Evolutionary conservation across 2,113 vertebrate species (phyloP).

Genomic region (Thryonomys swinderianus): DNA sequence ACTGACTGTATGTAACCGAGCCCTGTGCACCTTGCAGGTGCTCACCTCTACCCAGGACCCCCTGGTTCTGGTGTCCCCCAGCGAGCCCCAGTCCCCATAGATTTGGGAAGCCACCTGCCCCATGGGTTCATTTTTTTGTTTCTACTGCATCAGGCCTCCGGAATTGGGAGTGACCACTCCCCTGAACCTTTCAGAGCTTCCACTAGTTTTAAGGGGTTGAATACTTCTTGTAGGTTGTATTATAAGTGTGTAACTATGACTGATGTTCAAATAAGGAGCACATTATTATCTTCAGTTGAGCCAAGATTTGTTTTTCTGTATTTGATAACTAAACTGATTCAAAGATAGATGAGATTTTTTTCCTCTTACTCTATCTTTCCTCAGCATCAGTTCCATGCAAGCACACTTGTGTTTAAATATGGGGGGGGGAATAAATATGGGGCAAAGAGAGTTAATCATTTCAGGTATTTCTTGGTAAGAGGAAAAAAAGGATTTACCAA

Average conservation of each 20-base stretch:
- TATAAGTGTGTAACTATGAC: neutral
- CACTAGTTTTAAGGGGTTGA: neutral
- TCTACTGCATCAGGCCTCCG: neutral
- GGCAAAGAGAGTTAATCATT: neutral
- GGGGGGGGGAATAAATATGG: neutral
- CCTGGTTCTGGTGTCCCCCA: neutral
- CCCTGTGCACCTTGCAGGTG: neutral
- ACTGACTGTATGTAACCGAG: neutral
- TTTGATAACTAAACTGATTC: conserved; percentile 16
- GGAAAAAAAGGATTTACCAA: neutral
- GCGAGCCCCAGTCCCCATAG: neutral
- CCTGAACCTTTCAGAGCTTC: neutral
- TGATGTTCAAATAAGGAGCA: neutral
- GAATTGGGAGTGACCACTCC: neutral
- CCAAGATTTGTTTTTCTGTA: neutral
- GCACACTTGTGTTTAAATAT: neutral
- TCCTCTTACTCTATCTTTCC: neutral
- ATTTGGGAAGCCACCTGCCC: neutral
- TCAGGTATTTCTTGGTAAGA: neutral
- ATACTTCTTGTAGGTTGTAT: neutral
- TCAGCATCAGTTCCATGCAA: neutral
- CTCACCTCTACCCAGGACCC: neutral
- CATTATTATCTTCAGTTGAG: conserved; percentile 24
- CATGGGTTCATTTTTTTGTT: neutral
- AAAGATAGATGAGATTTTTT: neutral